Evolutionary conservation across 2,113 vertebrate genomes (phyloP).

Genomic region (Scalopus aquaticus): DNA sequence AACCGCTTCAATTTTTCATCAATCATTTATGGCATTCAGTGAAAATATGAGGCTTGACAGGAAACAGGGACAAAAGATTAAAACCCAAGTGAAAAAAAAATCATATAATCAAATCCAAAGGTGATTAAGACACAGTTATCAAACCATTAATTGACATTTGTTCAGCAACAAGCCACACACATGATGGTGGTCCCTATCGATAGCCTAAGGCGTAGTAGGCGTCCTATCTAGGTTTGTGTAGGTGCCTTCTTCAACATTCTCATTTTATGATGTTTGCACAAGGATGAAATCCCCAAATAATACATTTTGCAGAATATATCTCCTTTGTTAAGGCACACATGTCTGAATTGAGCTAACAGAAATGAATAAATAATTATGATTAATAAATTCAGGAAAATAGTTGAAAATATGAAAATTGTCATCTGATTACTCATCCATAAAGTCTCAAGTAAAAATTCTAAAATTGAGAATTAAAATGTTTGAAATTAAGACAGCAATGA

Average conservation of each 20-base stretch:
- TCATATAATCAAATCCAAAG: neutral
- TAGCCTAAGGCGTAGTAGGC: no score
- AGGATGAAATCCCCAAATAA: no score
- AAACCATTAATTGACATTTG: no score
- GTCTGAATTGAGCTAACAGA: neutral
- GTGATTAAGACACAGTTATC: neutral
- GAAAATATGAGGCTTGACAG: neutral
- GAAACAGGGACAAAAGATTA: neutral
- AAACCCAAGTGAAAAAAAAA: neutral
- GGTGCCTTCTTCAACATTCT: no score
- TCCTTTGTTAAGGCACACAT: no score
- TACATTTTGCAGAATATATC: no score
- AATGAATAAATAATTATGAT: neutral
- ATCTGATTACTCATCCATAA: neutral
- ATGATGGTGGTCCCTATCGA: no score
- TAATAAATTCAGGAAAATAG: neutral
- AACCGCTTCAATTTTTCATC: neutral
- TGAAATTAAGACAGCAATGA: neutral
- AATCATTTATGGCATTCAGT: neutral
- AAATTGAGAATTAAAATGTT: neutral
- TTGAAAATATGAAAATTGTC: neutral
- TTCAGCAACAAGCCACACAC: no score
- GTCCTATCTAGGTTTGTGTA: no score
- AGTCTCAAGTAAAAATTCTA: neutral
- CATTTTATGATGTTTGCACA: no score